phyloP scores from a whole-genome alignment of 2,888 invertebrate genomes.

The Harmothoe impar region DNA sequence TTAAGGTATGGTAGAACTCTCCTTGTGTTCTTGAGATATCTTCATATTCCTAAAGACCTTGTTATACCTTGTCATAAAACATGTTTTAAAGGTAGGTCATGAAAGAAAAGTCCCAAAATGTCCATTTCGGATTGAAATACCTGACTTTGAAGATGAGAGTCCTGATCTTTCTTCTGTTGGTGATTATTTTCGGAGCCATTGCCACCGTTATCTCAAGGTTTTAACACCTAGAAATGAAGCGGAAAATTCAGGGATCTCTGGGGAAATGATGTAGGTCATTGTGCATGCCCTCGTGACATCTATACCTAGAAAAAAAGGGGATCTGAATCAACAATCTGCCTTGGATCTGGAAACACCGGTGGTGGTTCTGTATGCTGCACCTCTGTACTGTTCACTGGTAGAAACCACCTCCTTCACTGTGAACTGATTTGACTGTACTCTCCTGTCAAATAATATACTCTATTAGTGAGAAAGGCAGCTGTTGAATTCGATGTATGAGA shows the following conservation, averaged over 20 bases:
- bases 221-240: neutral
- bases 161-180: neutral
- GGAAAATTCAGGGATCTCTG: neutral
- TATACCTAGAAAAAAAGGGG: neutral
- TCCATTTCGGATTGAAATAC: neutral
- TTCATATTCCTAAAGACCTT: neutral
- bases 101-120: neutral
- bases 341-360: neutral
- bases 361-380: too few species aligned
- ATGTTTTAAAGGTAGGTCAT: slow-evolving; percentile 29
- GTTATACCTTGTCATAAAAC: neutral
- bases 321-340: slow-evolving; percentile 1
- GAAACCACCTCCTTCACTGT: too few species aligned
- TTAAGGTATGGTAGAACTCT: too few species aligned
- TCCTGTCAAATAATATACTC: too few species aligned
- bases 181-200: neutral
- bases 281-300: neutral
- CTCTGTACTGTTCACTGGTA: too few species aligned
- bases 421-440: too few species aligned
- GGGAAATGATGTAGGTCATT: slow-evolving; percentile 7
- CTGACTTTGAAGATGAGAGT: neutral
- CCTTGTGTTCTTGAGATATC: neutral
- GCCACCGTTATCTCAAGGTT: neutral
- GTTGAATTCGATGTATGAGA: too few species aligned
- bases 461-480: too few species aligned